Conservation (phyloP, 1,140 invertebrate species). For the Diachasmimorpha longicaudata region DNA sequence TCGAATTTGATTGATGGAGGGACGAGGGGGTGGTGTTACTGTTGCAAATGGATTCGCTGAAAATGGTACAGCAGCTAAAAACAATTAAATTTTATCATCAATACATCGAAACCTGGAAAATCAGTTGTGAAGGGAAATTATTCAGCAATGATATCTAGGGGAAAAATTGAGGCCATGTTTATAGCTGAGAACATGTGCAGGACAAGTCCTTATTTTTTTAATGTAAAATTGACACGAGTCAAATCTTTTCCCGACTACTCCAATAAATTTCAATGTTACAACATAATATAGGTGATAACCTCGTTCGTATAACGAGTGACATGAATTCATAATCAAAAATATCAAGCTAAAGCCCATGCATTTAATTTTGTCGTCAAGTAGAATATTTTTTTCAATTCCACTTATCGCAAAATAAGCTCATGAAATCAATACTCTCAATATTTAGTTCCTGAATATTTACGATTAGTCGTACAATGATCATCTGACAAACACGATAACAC, state of each 20-base stretch:
- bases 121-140: no score
- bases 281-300: not conserved
- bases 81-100: constrained; percentile 3
- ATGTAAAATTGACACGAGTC: no score
- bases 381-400: not conserved
- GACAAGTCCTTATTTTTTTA: no score
- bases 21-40: constrained; percentile 58
- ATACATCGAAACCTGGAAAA: not conserved
- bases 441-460: not conserved
- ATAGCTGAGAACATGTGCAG: no score
- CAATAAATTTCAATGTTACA: not conserved
- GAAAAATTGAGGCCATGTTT: no score
- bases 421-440: not conserved
- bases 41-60: constrained; percentile 60
- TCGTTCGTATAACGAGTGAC: no score
- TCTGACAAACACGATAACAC: no score
- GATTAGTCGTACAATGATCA: no score
- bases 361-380: not conserved
- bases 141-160: no score
- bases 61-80: constrained; percentile 54
- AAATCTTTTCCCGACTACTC: no score
- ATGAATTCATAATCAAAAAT: not conserved
- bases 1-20: constrained; percentile 62
- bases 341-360: not conserved
- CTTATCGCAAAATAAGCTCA: constrained; percentile 9